phyloP scores from a whole-genome alignment of 2,797 vertebrate species.

The Bradypodion pumilum region DNA sequence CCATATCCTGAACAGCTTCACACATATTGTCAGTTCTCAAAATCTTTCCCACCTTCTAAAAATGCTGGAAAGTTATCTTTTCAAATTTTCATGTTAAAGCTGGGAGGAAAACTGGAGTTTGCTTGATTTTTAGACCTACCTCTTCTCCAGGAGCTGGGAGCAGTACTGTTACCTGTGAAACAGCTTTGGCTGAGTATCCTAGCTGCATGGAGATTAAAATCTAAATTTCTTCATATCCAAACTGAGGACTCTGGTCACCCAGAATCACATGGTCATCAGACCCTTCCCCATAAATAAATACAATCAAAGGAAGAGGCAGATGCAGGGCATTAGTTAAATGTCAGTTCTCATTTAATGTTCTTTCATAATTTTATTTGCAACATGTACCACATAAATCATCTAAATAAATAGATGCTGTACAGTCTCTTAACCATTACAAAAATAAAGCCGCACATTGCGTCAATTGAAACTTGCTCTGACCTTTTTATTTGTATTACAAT shows the following conservation, averaged over 20 bases:
- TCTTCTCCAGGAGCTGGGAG: not conserved
- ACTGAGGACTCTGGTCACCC: not conserved
- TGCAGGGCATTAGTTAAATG: constrained; percentile 60
- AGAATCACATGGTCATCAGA: not conserved
- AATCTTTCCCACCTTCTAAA: not conserved
- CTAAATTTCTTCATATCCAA: not conserved
- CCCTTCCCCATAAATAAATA: constrained; percentile 28
- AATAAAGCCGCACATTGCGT: constrained; percentile 77
- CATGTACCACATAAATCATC: constrained; percentile 82
- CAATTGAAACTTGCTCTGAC: constrained; percentile 67
- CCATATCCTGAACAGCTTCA: not conserved
- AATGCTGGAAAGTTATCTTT: not conserved
- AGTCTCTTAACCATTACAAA: constrained; percentile 80
- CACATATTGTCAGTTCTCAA: not conserved
- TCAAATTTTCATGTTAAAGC: not conserved
- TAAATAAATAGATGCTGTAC: constrained; percentile 85
- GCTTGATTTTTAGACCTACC: not conserved
- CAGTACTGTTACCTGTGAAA: not conserved
- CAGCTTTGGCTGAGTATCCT: not conserved
- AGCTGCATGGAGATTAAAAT: not conserved
- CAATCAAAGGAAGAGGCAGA: constrained; percentile 56
- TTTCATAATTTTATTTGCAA: constrained; percentile 76
- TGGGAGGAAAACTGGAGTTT: not conserved
- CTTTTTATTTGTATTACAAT: constrained; percentile 64
- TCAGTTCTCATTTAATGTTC: constrained; percentile 77